These are phyloP conservation scores for Ptilorrhoa leucosticta DNA, from an alignment of 2,113 vertebrate species.

Conservation along the genomic window DNA sequence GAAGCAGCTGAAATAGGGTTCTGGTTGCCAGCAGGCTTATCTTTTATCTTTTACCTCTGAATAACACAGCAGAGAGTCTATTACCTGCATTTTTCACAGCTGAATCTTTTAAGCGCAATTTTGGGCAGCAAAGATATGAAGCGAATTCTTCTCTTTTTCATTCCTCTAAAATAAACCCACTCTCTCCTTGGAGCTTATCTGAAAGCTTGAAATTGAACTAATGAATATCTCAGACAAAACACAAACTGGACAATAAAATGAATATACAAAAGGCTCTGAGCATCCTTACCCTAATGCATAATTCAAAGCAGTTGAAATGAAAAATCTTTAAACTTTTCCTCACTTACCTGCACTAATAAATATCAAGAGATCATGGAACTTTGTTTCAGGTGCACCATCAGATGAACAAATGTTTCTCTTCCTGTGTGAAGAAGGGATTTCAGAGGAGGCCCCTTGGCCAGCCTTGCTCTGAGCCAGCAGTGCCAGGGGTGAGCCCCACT, in stretches of 20 bases:
- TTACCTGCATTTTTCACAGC: not conserved
- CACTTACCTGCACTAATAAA: not conserved
- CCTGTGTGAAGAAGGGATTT: not conserved
- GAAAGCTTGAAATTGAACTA: not conserved
- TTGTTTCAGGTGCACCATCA: not conserved
- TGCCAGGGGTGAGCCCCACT: not conserved
- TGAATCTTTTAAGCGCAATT: not conserved
- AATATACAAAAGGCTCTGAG: not conserved
- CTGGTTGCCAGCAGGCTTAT: not conserved
- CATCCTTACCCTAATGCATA: not conserved
- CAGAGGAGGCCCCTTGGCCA: not conserved
- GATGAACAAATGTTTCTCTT: not conserved
- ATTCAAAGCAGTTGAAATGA: not conserved
- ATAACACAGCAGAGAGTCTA: not conserved
- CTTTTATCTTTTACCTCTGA: not conserved
- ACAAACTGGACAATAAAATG: not conserved
- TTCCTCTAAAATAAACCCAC: not conserved
- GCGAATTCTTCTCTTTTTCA: not conserved
- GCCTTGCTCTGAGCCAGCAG: not conserved
- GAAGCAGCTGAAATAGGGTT: not conserved
- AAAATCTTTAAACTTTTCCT: not conserved
- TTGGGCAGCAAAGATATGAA: not conserved
- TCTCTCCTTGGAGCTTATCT: not conserved
- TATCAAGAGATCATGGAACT: not conserved
- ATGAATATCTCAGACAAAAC: not conserved